Evolutionary conservation across 30 jellyfish, hydroid and myxozoan genomes (phyloP), one percentile per base, ranked within the genome.

Genomic region (Aurelia aurita complex sp. Pacific): DNA sequence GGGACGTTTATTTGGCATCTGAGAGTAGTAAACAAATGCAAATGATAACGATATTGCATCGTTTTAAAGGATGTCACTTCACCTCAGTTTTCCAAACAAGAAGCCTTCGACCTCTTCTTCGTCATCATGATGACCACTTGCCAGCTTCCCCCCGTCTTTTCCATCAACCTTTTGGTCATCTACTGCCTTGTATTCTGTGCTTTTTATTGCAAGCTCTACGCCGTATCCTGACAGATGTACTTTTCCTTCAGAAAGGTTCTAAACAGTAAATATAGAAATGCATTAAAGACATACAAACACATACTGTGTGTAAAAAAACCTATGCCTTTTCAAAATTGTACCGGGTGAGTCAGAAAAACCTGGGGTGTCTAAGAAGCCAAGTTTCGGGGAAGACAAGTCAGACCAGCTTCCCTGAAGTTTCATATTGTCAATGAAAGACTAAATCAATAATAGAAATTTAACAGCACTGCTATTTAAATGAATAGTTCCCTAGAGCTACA

Each of bases 71-170:
- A 46, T 4, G 57, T 8, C 15, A 46, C 11, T 0, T 63, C 52
- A 94, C 99, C 99, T 85, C 59, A 94, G 66, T 55, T 72, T 89
- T 34, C 86, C 90, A 69, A 94, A 94, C 55, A 94, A 66, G 75
- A 94, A 94, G 19, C 99, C 99, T 35, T 94, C 99, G 7, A 94
- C 97, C 50, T 94, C 99, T 68, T 94, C 99, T 32, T 87, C 97
- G 33, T 85, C 90, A 57, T 89, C 97, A 3, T 67, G 91, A 7
- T 61, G 82, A 5, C 92, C 60, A 19, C 96, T 88, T 54, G 84
- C 82, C 60, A 71, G 84, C 63, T 66, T 67, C 23, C 90, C 85
- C 59, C 83, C 91, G 63, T 64, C 83, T 50, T 64, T 54, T 42
- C 89, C 89, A 38, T 82, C 89, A n/a, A 92, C 98, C 57, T 94